These are phyloP conservation scores for Oenanthe oenanthe DNA, from an alignment of 2,113 vertebrate species.

Conservation along the genomic window DNA sequence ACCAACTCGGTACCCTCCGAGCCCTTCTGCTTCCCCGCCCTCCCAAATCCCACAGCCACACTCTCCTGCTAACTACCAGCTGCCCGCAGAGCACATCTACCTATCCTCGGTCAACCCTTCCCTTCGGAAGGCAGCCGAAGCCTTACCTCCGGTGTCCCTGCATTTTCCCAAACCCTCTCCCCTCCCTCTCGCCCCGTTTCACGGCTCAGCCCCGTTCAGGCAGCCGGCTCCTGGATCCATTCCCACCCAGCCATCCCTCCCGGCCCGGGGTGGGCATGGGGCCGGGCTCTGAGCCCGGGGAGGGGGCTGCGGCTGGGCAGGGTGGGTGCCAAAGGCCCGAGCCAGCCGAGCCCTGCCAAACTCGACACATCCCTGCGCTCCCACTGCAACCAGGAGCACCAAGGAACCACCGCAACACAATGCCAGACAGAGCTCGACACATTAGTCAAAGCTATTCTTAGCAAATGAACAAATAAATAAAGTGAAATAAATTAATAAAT, in stretches of 20 bases:
- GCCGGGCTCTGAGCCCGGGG: accelerated
- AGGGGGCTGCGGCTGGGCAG: accelerated
- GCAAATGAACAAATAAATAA: constrained; percentile 16
- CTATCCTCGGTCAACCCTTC: neutral
- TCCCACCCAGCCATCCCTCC: neutral
- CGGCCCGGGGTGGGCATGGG: accelerated
- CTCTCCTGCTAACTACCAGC: neutral
- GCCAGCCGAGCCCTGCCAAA: neutral
- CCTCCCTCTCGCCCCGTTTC: neutral
- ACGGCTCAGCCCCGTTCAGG: neutral
- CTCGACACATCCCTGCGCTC: neutral
- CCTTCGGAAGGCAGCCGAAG: neutral
- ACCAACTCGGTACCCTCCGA: neutral
- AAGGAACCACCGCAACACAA: neutral
- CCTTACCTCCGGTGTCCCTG: neutral
- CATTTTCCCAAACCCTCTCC: neutral
- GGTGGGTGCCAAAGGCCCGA: neutral
- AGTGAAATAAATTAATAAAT: neutral
- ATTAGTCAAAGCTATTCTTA: neutral
- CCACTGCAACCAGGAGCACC: neutral
- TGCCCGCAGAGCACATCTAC: neutral
- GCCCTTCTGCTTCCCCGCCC: neutral
- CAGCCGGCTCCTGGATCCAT: neutral
- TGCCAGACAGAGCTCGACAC: neutral
- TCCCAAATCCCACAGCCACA: neutral